Evolutionary conservation across 1,140 invertebrate genomes (phyloP), one percentile per base, ranked within the genome.

Genomic region (Anoplolepis gracilipes): DNA sequence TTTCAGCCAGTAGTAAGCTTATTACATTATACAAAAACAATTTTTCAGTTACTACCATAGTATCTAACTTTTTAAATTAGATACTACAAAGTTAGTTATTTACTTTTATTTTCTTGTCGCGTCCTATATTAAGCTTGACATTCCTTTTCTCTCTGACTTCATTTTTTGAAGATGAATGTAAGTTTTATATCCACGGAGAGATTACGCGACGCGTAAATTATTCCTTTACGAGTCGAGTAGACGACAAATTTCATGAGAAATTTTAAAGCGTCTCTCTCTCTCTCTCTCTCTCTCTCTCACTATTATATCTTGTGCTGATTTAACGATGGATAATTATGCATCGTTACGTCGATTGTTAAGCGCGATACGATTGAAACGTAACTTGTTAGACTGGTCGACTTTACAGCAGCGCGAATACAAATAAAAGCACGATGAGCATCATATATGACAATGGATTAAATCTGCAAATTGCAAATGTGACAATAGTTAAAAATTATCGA

Each of bases 251-350:
- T 19, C 8, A 30, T 39, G 16, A 70, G 28, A 53, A 53, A 53
- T 30, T 28, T 11, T 30, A 10, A 22, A 19, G 8, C 25, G 8
- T 46, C 13, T 30, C 22, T 4, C n/a, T n/a, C n/a, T n/a, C n/a
- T n/a, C n/a, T n/a, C n/a, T n/a, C n/a, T n/a, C n/a, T n/a, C n/a
- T n/a, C n/a, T n/a, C n/a, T n/a, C n/a, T n/a, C n/a, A n/a, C n/a
- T n/a, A 53, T 53, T 42, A 11, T 53, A 46, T n/a, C 10, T 70
- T 8, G n/a, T n/a, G 49, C 13, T 57, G 30, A 53, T 76, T 86
- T 86, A 85, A 86, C 70, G 70, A 49, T 59, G 57, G 2, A 53
- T 84, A 84, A 86, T 86, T 76, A 39, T 49, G 1, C 11, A 36
- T 61, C 16, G 42, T 76, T 39, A 11, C 10, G 30, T 25, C 39